These are phyloP conservation scores for Tetranychus truncatus DNA, from an alignment of 2,888 invertebrate genomes.

Conservation along the genomic window DNA sequence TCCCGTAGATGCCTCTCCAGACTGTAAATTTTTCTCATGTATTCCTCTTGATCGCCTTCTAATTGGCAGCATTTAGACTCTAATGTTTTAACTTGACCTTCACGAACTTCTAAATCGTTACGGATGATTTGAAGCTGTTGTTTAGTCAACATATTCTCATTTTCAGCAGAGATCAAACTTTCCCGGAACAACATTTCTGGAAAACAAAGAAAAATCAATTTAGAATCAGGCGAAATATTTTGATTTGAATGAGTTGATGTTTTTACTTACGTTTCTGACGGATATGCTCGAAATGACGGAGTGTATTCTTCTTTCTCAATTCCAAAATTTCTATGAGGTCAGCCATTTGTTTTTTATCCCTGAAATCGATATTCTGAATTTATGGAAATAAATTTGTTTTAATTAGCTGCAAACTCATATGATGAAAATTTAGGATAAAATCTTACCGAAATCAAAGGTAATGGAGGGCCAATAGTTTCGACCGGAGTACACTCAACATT, in stretches of 20 bases:
- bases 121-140: conserved; percentile 46
- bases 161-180: conserved; percentile 42
- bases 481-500: neutral
- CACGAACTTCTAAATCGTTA: conserved; percentile 47
- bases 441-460: neutral
- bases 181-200: conserved; percentile 31
- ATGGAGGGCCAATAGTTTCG: neutral
- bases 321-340: conserved; percentile 3
- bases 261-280: conserved; percentile 8
- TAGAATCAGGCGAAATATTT: neutral
- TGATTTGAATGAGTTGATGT: neutral
- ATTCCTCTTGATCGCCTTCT: conserved; percentile 31
- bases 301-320: conserved; percentile 22
- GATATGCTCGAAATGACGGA: conserved; percentile 10
- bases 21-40: conserved; percentile 29
- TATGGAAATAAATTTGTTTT: neutral
- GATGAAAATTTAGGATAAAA: neutral
- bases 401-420: neutral
- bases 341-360: conserved; percentile 19
- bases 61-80: conserved; percentile 34
- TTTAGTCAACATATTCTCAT: conserved; percentile 46
- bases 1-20: conserved; percentile 32
- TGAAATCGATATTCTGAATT: conserved; percentile 15
- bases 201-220: conserved; percentile 8
- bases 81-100: conserved; percentile 34